Evolutionary conservation across 2,113 vertebrate species (phyloP), one percentile per base, ranked within the genome.

Genomic region (Actenoides hombroni): DNA sequence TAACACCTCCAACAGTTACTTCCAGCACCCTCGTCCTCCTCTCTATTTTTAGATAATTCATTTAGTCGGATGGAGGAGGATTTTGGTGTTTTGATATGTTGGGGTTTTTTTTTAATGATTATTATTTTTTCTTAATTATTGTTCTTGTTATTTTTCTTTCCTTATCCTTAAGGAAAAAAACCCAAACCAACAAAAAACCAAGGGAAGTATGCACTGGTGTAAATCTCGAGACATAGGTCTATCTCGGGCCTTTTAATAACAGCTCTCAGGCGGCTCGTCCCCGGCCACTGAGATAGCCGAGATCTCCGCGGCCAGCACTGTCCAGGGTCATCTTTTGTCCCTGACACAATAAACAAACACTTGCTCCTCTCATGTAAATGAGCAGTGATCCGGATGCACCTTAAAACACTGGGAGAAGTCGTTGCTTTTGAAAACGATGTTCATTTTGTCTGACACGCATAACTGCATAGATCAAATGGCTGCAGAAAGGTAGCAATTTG

Each of bases 381-480:
- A 86, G 95, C 89, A 87, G 73, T 13, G 69, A 95, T 95, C 89
- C 91, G 90, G 93, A 93, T 92, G 88, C 74, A 16, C 92, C 95
- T 92, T 86, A 51, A 93, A 94, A 94, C 89, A 35, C 64, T 56
- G 70, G 68, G 86, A 94, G 89, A 95, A 94, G 91, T 93, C 90
- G 94, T 86, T 40, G 95, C 93, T 94, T 78, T 86, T 82, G 83
- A 64, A 86, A 92, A 64, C 94, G 88, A 86, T 84, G 95, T 92
- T 96, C 95, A 93, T 90, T 96, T 96, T 13, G 94, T 90, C 94
- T 83, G 93, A 90, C 93, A 94, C 90, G 25, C 93, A 86, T 11
- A 67, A 81, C 87, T 87, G 92, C 94, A 23, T 37, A 81, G 92
- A 96, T 97, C 92, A 93, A 78, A 96, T 89, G 90, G 79, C 83